These are phyloP conservation scores for Sorex maritimensis DNA, from an alignment of 2,797 vertebrate species.

Conservation along the genomic window DNA sequence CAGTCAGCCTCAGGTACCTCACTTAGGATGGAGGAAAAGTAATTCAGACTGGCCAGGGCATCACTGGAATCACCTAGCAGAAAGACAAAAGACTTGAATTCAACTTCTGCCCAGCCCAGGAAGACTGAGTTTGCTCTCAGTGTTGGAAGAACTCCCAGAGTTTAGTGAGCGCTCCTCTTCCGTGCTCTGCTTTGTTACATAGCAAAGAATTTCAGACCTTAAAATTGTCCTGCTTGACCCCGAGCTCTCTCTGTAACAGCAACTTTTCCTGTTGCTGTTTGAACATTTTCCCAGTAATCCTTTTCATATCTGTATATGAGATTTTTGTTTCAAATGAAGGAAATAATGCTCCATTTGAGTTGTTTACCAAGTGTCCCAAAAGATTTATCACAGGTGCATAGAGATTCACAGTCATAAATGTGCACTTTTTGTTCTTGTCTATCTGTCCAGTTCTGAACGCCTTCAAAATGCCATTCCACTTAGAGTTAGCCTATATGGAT, in stretches of 20 bases:
- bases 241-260: constrained; percentile 51
- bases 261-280: constrained; percentile 14
- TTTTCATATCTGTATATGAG: constrained; percentile 62
- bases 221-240: constrained; percentile 75
- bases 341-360: constrained; percentile 15
- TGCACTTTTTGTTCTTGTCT: background rate
- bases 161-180: constrained; percentile 55
- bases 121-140: constrained; percentile 79
- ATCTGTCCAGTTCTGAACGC: too few species aligned
- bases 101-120: constrained; percentile 67
- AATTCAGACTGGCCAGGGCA: constrained; percentile 22
- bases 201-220: constrained; percentile 81
- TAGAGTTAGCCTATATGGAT: accelerated
- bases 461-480: too few species aligned
- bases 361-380: constrained; percentile 35
- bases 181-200: constrained; percentile 61
- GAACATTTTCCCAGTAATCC: background rate
- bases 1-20: background rate
- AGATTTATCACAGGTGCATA: background rate
- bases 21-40: constrained; percentile 59
- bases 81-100: constrained; percentile 62
- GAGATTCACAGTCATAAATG: background rate
- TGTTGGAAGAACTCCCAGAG: constrained; percentile 72
- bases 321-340: background rate
- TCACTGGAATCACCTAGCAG: constrained; percentile 68